These are phyloP conservation scores for Paedocypris micromegethes DNA, from an alignment of 2,797 vertebrate genomes.

Conservation along the genomic window DNA sequence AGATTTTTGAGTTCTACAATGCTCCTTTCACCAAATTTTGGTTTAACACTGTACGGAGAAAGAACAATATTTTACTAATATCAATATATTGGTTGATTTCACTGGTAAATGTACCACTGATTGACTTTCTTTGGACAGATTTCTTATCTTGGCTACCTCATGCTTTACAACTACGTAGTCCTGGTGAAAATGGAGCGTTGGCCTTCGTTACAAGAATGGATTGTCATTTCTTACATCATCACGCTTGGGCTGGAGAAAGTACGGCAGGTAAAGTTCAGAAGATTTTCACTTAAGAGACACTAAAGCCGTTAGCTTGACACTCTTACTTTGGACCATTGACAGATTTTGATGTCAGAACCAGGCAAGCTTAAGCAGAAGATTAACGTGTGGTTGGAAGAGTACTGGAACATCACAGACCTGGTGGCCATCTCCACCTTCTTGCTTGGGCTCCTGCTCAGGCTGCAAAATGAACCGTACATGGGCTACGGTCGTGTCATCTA, in stretches of 20 bases:
- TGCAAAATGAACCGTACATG: slow-evolving; percentile 94
- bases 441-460: slow-evolving; percentile 82
- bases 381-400: slow-evolving; percentile 97
- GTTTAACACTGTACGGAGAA: slow-evolving; percentile 86
- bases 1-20: slow-evolving; percentile 96
- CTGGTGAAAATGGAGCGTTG: slow-evolving; percentile 94
- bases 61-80: background rate
- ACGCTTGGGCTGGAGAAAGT: slow-evolving; percentile 92
- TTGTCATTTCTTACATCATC: slow-evolving; percentile 91
- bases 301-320: too few relatives aligned
- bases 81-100: background rate
- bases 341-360: slow-evolving; percentile 99
- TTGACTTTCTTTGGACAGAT: slow-evolving; percentile 67
- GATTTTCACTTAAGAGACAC: slow-evolving; percentile 14
- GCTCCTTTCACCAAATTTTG: slow-evolving; percentile 99
- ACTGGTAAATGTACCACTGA: background rate
- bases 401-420: slow-evolving; percentile 98
- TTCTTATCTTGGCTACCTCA: slow-evolving; percentile 88
- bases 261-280: slow-evolving; percentile 77
- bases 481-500: slow-evolving; percentile 96
- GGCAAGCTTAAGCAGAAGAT: slow-evolving; percentile 97
- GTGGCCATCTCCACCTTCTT: slow-evolving; percentile 88
- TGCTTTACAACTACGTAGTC: slow-evolving; percentile 97
- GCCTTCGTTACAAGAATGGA: slow-evolving; percentile 92
- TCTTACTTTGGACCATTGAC: background rate